A percentile compares a stretch with the other conserved stretches of the same genome.
These are phyloP conservation scores for mouse (Mus musculus) DNA, from an alignment of 2,113 vertebrate species.

Conservation along the genomic window DNA sequence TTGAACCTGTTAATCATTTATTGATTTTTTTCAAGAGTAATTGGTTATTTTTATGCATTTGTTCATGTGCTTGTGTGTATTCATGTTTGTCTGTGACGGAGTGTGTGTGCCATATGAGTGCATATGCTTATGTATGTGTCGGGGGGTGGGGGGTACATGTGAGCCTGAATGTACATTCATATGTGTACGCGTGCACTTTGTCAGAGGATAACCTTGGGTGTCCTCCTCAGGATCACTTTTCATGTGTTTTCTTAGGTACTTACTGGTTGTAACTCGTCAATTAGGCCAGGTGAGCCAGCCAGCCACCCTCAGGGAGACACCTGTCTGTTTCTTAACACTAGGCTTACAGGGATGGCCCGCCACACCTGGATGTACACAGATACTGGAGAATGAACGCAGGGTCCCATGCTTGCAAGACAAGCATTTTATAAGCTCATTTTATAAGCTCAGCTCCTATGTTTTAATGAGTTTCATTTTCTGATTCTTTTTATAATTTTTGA, in stretches of 20 bases:
- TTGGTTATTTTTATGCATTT: neutral
- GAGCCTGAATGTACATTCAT: neutral
- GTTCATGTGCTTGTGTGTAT: neutral
- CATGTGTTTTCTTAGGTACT: neutral
- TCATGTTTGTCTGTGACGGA: too few relatives aligned
- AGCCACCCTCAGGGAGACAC: neutral
- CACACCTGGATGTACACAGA: neutral
- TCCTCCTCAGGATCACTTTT: neutral
- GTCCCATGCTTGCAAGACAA: neutral
- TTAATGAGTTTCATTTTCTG: neutral
- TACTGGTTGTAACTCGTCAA: neutral
- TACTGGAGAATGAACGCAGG: neutral
- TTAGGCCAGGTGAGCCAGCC: neutral
- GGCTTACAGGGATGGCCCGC: neutral
- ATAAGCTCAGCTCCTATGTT: neutral
- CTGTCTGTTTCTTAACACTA: neutral
- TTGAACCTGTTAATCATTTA: neutral
- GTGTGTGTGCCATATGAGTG: neutral
- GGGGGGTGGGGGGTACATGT: neutral
- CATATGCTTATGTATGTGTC: neutral
- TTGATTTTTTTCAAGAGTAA: constrained; percentile 9
- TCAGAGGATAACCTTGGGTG: neutral
- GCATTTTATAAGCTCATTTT: neutral
- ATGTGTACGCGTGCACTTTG: neutral
- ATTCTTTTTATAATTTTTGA: neutral